phyloP scores from a whole-genome alignment of 1,140 invertebrate genomes.

The Andrena cerasifolii region DNA sequence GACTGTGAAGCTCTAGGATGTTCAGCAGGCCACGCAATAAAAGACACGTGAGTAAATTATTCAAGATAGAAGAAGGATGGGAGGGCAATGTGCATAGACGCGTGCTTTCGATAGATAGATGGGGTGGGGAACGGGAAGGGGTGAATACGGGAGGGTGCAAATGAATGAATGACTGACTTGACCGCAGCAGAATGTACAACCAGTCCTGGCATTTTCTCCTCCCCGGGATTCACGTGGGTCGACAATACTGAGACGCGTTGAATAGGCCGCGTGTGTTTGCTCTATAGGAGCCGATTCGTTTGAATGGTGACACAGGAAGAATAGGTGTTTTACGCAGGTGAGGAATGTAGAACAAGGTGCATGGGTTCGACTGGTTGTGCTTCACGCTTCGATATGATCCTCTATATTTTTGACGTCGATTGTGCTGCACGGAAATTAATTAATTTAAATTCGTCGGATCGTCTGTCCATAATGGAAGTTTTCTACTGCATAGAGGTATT shows the following conservation, averaged over 20 bases:
- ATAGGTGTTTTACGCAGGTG: not conserved
- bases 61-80: conserved; percentile 18
- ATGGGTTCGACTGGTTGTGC: not conserved
- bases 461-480: not conserved
- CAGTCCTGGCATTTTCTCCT: conserved; percentile 41
- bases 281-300: conserved; percentile 32
- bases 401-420: not conserved
- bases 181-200: conserved; percentile 67
- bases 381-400: not conserved
- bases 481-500: not conserved
- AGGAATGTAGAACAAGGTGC: conserved; percentile 1
- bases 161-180: conserved; percentile 74
- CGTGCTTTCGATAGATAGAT: not conserved
- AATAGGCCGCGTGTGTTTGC: conserved; percentile 35
- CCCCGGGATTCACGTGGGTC: not conserved
- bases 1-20: no score
- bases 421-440: not conserved
- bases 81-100: conserved; percentile 24
- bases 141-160: conserved; percentile 72
- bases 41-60: conserved; percentile 29
- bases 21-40: no score
- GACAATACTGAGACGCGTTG: conserved; percentile 17
- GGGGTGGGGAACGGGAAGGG: not conserved
- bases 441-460: no score
- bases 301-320: not conserved